Evolutionary conservation across 1,140 invertebrate species (phyloP).

Genomic region (Sesamia nonagrioides): DNA sequence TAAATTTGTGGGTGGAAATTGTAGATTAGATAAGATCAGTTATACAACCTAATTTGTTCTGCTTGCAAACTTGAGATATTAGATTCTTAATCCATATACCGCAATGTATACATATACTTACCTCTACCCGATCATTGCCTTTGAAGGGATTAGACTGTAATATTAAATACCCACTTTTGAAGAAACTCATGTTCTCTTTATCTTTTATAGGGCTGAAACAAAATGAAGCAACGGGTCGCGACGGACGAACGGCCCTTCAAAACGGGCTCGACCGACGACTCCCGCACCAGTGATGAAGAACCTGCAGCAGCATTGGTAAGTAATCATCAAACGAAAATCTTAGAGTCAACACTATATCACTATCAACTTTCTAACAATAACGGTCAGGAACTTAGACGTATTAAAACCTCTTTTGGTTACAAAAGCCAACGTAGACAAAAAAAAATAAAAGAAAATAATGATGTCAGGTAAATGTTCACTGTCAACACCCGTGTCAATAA

Average conservation of each 20-base stretch:
- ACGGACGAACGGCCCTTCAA: slow-evolving; percentile 83
- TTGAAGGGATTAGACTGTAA: no score
- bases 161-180: not conserved
- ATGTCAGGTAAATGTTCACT: slow-evolving; percentile 18
- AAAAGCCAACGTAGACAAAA: not conserved
- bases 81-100: not conserved
- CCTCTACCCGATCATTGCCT: no score
- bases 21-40: not conserved
- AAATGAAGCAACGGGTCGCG: slow-evolving; percentile 78
- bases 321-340: not conserved
- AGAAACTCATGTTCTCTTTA: slow-evolving; percentile 16
- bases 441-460: slow-evolving; percentile 4
- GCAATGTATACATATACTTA: no score
- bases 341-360: not conserved
- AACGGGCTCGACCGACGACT: slow-evolving; percentile 81
- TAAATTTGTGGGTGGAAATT: slow-evolving; percentile 11
- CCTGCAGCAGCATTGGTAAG: slow-evolving; percentile 82
- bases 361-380: not conserved
- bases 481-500: slow-evolving; percentile 45
- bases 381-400: not conserved
- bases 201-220: slow-evolving; percentile 61
- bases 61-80: not conserved
- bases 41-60: not conserved
- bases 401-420: not conserved
- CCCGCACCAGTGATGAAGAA: slow-evolving; percentile 77